A percentile compares a stretch with the other conserved stretches of the same genome.
These are phyloP conservation scores for Adrianichthys oophorus DNA, from an alignment of 2,797 vertebrate genomes.

Conservation along the genomic window DNA sequence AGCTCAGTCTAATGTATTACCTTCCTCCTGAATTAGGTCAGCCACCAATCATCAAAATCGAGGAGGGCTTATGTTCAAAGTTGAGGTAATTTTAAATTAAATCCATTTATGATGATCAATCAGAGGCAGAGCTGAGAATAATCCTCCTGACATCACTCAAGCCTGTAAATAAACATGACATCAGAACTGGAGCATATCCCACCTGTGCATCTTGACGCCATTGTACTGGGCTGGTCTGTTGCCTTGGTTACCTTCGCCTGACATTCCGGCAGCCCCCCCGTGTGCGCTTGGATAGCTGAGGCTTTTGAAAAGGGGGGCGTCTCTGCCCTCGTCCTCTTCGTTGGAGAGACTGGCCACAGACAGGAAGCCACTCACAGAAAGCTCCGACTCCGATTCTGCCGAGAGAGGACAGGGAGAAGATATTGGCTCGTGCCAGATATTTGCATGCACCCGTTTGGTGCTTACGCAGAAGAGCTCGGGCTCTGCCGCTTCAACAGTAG, in stretches of 20 bases:
- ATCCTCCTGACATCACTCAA: slow-evolving; percentile 12
- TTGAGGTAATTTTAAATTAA: not conserved
- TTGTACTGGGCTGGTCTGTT: slow-evolving; percentile 84
- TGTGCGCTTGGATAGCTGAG: slow-evolving; percentile 42
- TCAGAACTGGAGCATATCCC: slow-evolving; percentile 66
- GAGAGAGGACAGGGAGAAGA: slow-evolving; percentile 42
- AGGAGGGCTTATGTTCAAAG: slow-evolving; percentile 7
- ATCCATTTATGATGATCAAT: not conserved
- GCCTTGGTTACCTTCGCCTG: slow-evolving; percentile 86
- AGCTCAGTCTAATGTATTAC: slow-evolving; percentile 12
- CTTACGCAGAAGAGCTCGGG: slow-evolving; percentile 14
- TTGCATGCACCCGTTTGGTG: slow-evolving; percentile 10
- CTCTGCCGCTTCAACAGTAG: slow-evolving; percentile 26
- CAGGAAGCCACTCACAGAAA: slow-evolving; percentile 88
- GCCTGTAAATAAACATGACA: slow-evolving; percentile 54
- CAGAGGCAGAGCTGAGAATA: not conserved
- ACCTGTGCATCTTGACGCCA: slow-evolving; percentile 94
- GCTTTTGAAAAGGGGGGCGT: slow-evolving; percentile 67
- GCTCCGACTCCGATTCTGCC: slow-evolving; percentile 88
- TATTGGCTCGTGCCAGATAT: slow-evolving; percentile 51
- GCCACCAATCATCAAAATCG: slow-evolving; percentile 15
- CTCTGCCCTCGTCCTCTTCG: slow-evolving; percentile 78
- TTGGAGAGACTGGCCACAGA: slow-evolving; percentile 78
- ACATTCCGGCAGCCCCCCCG: slow-evolving; percentile 78
- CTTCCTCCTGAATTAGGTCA: slow-evolving; percentile 15